Conservation (phyloP, 1,140 invertebrate species). For the Aphidius gifuensis region DNA sequence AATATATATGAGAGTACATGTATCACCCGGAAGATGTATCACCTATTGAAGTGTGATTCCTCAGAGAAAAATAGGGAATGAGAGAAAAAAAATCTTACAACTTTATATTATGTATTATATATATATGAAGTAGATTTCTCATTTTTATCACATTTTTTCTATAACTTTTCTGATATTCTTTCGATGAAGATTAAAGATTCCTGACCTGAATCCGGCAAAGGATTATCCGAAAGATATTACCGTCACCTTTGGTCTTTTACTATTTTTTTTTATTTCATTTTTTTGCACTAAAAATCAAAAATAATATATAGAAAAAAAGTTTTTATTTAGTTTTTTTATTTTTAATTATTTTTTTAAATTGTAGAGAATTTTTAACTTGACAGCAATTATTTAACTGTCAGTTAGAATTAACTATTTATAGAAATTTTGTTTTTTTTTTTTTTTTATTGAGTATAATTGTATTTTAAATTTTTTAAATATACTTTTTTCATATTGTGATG, state of each 20-base stretch:
- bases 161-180: slow-evolving; percentile 14
- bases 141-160: slow-evolving; percentile 5
- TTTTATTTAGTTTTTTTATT: background rate
- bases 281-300: background rate
- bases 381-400: too few relatives aligned
- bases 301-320: background rate
- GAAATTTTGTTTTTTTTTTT: too few relatives aligned
- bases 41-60: slow-evolving; percentile 8
- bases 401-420: too few relatives aligned
- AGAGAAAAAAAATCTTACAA: background rate
- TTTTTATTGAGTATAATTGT: too few relatives aligned
- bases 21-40: too few relatives aligned
- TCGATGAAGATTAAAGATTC: slow-evolving; percentile 38
- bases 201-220: slow-evolving; percentile 39
- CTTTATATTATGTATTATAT: background rate
- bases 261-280: background rate
- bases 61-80: background rate
- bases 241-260: slow-evolving; percentile 29
- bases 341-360: too few relatives aligned
- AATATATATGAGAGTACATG: background rate
- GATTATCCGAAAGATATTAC: slow-evolving; percentile 43
- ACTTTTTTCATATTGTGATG: too few relatives aligned
- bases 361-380: too few relatives aligned
- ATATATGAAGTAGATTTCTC: background rate
- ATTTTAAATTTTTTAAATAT: too few relatives aligned